Percentiles rank a stretch among this genome's conserved stretches.
These are phyloP conservation scores for Drosophila leonis DNA, from an alignment of 2,888 invertebrate genomes.

Conservation along the genomic window DNA sequence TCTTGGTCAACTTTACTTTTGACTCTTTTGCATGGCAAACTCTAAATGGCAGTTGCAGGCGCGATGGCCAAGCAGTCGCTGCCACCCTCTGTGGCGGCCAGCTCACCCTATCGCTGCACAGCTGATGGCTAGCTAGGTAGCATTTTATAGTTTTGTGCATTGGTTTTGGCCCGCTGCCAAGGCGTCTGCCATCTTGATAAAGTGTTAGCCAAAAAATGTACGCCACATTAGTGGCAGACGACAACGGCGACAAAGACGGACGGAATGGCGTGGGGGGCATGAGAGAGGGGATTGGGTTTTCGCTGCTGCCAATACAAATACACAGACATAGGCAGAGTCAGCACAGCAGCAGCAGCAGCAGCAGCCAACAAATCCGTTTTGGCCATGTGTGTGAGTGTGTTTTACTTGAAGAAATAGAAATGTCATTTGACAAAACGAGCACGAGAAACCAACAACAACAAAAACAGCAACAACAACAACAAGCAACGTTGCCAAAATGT, in stretches of 20 bases:
- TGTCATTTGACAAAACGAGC: conserved; percentile 73
- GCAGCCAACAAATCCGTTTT: conserved; percentile 39
- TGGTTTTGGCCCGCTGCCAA: conserved; percentile 75
- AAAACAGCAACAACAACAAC: conserved; percentile 22
- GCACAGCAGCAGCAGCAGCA: conserved; percentile 1
- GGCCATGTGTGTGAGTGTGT: conserved; percentile 53
- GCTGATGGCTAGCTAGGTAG: conserved; percentile 53
- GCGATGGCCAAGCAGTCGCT: not conserved
- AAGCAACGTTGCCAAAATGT: conserved; percentile 58
- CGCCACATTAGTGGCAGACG: conserved; percentile 79
- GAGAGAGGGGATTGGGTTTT: not conserved
- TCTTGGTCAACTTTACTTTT: conserved; percentile 30
- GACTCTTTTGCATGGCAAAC: conserved; percentile 28
- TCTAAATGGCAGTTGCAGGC: conserved; percentile 9
- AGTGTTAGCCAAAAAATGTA: conserved; percentile 81
- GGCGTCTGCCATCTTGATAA: conserved; percentile 82
- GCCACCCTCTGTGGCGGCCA: not conserved
- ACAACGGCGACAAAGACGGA: conserved; percentile 26
- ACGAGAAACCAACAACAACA: conserved; percentile 62
- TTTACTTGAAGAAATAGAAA: conserved; percentile 76
- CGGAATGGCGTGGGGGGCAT: not conserved
- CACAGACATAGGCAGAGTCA: conserved; percentile 17
- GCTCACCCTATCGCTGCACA: not conserved
- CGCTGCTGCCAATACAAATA: conserved; percentile 51
- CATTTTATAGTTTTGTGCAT: conserved; percentile 74